These are phyloP conservation scores for Euschistus heros DNA, from an alignment of 1,140 invertebrate species.

Conservation along the genomic window DNA sequence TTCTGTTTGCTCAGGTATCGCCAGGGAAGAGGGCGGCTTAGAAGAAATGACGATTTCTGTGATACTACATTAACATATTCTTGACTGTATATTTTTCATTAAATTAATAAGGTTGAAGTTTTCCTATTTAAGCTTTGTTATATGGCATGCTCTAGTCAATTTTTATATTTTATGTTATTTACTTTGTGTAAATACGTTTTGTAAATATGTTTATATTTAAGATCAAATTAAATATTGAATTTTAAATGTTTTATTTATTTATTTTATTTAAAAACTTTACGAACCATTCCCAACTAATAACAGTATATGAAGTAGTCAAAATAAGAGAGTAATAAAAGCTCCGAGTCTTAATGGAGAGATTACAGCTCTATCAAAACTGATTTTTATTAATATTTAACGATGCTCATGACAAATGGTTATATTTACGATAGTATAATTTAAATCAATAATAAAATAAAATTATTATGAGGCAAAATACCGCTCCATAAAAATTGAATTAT, in stretches of 20 bases:
- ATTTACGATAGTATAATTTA: too few species aligned
- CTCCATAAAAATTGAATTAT: too few species aligned
- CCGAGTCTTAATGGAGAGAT: neutral
- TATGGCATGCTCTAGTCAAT: slow-evolving; percentile 14
- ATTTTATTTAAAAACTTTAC: neutral
- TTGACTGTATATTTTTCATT: slow-evolving; percentile 11
- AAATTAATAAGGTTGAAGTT: neutral
- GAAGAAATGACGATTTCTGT: slow-evolving; percentile 12
- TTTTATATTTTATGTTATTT: slow-evolving; percentile 13
- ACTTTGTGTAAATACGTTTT: slow-evolving; percentile 9
- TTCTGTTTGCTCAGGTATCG: slow-evolving; percentile 5
- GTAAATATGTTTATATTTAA: slow-evolving; percentile 7
- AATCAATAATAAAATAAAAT: too few species aligned
- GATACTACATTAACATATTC: slow-evolving; percentile 9
- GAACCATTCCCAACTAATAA: neutral
- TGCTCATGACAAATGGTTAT: too few species aligned
- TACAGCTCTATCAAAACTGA: too few species aligned
- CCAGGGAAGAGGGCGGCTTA: neutral
- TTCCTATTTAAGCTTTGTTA: slow-evolving; percentile 12
- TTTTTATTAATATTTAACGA: too few species aligned
- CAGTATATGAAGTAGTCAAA: neutral
- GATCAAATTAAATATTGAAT: slow-evolving; percentile 2
- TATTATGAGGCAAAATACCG: too few species aligned
- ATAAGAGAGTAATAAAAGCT: neutral
- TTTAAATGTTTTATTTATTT: neutral